Evolutionary conservation across 2,888 invertebrate genomes (phyloP).

Genomic region (Ophioninae sp.): DNA sequence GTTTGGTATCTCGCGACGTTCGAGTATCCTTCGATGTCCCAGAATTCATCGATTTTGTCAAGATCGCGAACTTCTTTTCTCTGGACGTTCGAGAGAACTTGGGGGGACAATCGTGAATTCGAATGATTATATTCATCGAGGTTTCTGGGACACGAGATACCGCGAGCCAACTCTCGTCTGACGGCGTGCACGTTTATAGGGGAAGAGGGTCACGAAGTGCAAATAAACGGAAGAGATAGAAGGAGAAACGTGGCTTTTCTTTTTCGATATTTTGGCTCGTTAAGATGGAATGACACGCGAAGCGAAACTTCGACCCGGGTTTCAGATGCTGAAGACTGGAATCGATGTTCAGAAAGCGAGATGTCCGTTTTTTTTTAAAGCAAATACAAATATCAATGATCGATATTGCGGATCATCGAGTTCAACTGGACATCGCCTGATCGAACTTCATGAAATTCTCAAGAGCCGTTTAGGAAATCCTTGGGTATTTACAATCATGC

Average conservation of each 20-base stretch:
- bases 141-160: constrained; percentile 32
- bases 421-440: too few relatives aligned
- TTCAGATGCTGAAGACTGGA: too few relatives aligned
- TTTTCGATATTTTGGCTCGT: not conserved
- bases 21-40: constrained; percentile 10
- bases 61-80: constrained; percentile 14
- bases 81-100: constrained; percentile 6
- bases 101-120: constrained; percentile 12
- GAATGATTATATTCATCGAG: not conserved
- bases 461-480: too few relatives aligned
- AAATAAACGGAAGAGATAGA: constrained; percentile 9
- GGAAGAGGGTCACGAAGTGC: constrained; percentile 4
- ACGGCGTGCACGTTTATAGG: constrained; percentile 32
- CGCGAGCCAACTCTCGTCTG: constrained; percentile 43
- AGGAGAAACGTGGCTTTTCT: not conserved
- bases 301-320: too few relatives aligned
- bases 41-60: constrained; percentile 41
- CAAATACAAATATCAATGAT: too few relatives aligned
- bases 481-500: too few relatives aligned
- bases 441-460: too few relatives aligned
- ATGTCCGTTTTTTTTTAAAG: too few relatives aligned
- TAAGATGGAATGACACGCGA: too few relatives aligned
- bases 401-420: too few relatives aligned
- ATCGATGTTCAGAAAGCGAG: too few relatives aligned
- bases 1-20: constrained; percentile 13